These are phyloP conservation scores for Portevinia maculata DNA, from an alignment of 2,888 invertebrate species.

Conservation along the genomic window DNA sequence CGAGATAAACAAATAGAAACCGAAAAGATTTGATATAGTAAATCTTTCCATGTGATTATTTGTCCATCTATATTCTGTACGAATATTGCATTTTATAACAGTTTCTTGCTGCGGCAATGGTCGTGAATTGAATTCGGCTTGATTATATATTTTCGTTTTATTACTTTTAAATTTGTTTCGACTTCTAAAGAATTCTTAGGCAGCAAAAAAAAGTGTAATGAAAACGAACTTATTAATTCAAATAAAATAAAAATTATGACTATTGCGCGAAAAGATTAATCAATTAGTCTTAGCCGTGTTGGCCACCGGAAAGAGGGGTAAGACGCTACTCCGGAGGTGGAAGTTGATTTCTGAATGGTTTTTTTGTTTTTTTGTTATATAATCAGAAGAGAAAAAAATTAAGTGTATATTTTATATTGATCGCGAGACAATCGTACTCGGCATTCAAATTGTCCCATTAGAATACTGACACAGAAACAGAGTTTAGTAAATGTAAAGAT, in stretches of 20 bases:
- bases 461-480: slow-evolving; percentile 40
- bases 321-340: slow-evolving; percentile 34
- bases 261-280: slow-evolving; percentile 47
- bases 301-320: not conserved
- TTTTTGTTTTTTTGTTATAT: slow-evolving; percentile 29
- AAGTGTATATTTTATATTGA: not conserved
- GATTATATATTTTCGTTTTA: slow-evolving; percentile 10
- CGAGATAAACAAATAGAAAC: slow-evolving; percentile 3
- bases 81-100: slow-evolving; percentile 65
- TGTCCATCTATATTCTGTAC: slow-evolving; percentile 54
- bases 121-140: slow-evolving; percentile 26
- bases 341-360: slow-evolving; percentile 31
- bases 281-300: slow-evolving; percentile 47
- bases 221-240: slow-evolving; percentile 50
- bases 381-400: not conserved
- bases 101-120: slow-evolving; percentile 31
- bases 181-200: slow-evolving; percentile 10
- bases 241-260: slow-evolving; percentile 54
- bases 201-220: slow-evolving; percentile 16
- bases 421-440: slow-evolving; percentile 10
- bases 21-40: slow-evolving; percentile 46
- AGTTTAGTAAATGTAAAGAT: not conserved
- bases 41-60: slow-evolving; percentile 44
- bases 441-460: slow-evolving; percentile 51
- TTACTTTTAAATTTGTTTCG: slow-evolving; percentile 7